Conservation (phyloP, 2,888 invertebrate genomes). For the Cinara cedri region DNA sequence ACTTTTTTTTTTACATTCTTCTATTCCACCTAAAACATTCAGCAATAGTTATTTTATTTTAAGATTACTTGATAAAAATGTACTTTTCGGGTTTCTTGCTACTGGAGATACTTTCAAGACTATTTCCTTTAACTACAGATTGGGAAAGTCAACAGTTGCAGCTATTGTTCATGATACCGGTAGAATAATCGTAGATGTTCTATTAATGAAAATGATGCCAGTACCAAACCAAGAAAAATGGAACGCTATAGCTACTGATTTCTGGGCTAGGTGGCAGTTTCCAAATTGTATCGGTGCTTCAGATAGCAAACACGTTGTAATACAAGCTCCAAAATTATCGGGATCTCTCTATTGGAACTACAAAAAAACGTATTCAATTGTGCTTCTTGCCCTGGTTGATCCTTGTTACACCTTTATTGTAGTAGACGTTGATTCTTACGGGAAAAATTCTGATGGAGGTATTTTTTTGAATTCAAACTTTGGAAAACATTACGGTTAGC, state of each 20-base stretch:
- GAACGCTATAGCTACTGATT: slow-evolving; percentile 18
- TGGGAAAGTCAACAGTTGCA: slow-evolving; percentile 21
- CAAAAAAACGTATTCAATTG: slow-evolving; percentile 16
- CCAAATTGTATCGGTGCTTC: slow-evolving; percentile 21
- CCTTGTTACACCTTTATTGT: slow-evolving; percentile 22
- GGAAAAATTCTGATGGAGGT: slow-evolving; percentile 17
- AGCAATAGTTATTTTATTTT: slow-evolving; percentile 27
- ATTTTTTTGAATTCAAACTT: slow-evolving; percentile 18
- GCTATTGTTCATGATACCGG: slow-evolving; percentile 16
- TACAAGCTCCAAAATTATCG: slow-evolving; percentile 24
- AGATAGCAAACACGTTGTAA: slow-evolving; percentile 20
- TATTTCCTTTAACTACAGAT: slow-evolving; percentile 27
- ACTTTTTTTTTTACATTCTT: slow-evolving; percentile 20
- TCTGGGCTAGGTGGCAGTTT: slow-evolving; percentile 17
- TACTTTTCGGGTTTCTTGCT: slow-evolving; percentile 28
- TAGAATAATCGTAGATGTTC: slow-evolving; percentile 24
- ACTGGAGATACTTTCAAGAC: slow-evolving; percentile 23
- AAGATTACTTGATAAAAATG: background rate
- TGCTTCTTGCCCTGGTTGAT: slow-evolving; percentile 23
- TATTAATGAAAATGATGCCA: slow-evolving; percentile 23
- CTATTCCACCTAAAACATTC: slow-evolving; percentile 32
- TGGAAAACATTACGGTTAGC: too few species aligned
- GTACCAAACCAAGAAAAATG: slow-evolving; percentile 25
- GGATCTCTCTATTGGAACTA: slow-evolving; percentile 23
- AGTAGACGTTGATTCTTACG: slow-evolving; percentile 10